These are phyloP conservation scores for Hesperia comma DNA, from an alignment of 2,888 invertebrate species.

Conservation along the genomic window DNA sequence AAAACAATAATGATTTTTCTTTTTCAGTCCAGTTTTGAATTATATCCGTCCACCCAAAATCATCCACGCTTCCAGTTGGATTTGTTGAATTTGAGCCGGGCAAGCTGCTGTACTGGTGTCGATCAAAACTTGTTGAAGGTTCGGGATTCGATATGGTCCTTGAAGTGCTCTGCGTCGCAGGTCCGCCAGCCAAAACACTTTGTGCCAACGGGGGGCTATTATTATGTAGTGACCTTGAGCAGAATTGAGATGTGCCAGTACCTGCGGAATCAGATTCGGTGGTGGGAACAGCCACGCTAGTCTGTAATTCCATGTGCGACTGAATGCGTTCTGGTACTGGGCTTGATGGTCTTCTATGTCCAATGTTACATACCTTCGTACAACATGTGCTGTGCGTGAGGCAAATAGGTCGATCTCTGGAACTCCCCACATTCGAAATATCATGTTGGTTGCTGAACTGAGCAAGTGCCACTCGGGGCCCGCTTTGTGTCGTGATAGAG, in stretches of 20 bases:
- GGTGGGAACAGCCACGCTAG: slow-evolving; percentile 24
- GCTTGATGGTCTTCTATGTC: slow-evolving; percentile 36
- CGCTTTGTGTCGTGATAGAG: slow-evolving; percentile 34
- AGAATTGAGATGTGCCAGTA: slow-evolving; percentile 41
- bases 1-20: slow-evolving; percentile 33
- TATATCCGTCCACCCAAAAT: slow-evolving; percentile 45
- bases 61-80: slow-evolving; percentile 48
- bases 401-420: slow-evolving; percentile 43
- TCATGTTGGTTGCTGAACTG: slow-evolving; percentile 10
- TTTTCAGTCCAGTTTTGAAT: slow-evolving; percentile 41
- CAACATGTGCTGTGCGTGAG: slow-evolving; percentile 35
- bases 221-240: slow-evolving; percentile 45
- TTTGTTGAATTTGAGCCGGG: slow-evolving; percentile 40
- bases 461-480: slow-evolving; percentile 39
- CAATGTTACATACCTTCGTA: slow-evolving; percentile 35
- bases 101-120: slow-evolving; percentile 38
- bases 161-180: slow-evolving; percentile 37
- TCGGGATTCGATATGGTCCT: slow-evolving; percentile 17
- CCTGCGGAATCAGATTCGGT: slow-evolving; percentile 8
- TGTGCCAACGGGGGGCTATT: slow-evolving; percentile 47
- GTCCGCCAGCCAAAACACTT: slow-evolving; percentile 45
- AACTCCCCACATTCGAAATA: slow-evolving; percentile 39
- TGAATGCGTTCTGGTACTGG: slow-evolving; percentile 41
- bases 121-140: slow-evolving; percentile 32
- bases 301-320: slow-evolving; percentile 18